These are phyloP conservation scores for Lycia hirtaria DNA, from an alignment of 2,888 invertebrate species.

Conservation along the genomic window DNA sequence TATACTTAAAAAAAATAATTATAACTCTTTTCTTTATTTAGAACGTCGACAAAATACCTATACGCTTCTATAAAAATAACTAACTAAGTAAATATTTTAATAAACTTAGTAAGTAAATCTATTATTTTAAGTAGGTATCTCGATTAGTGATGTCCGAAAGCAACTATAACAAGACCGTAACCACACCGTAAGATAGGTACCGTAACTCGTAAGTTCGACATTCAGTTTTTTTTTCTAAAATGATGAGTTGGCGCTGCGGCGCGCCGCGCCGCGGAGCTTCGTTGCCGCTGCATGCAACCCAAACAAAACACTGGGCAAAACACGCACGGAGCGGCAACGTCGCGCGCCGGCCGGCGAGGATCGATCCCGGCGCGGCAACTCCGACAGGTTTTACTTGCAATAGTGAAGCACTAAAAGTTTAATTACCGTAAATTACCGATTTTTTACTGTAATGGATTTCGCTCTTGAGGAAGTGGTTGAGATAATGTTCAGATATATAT, in stretches of 20 bases:
- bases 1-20: too few species aligned
- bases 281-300: constrained; percentile 72
- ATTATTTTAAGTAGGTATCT: too few species aligned
- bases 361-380: constrained; percentile 67
- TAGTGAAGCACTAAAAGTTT: constrained; percentile 72
- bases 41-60: too few species aligned
- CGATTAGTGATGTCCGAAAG: constrained; percentile 21
- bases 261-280: constrained; percentile 12
- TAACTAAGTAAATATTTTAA: too few species aligned
- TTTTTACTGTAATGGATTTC: constrained; percentile 46
- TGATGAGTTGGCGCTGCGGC: constrained; percentile 7
- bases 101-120: too few species aligned
- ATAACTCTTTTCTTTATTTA: too few species aligned
- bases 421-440: constrained; percentile 75
- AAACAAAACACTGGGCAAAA: constrained; percentile 83
- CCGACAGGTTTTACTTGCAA: constrained; percentile 63
- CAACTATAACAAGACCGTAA: too few species aligned
- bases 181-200: background rate
- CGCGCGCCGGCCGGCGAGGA: constrained; percentile 61
- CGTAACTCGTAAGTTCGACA: constrained; percentile 8
- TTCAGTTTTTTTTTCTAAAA: constrained; percentile 1
- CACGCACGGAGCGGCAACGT: constrained; percentile 75
- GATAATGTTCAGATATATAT: constrained; percentile 11
- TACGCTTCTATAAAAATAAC: too few species aligned
- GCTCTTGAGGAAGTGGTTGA: constrained; percentile 39